Evolutionary conservation across 2,888 invertebrate genomes (phyloP).

Genomic region (Ctenicera cuprea): DNA sequence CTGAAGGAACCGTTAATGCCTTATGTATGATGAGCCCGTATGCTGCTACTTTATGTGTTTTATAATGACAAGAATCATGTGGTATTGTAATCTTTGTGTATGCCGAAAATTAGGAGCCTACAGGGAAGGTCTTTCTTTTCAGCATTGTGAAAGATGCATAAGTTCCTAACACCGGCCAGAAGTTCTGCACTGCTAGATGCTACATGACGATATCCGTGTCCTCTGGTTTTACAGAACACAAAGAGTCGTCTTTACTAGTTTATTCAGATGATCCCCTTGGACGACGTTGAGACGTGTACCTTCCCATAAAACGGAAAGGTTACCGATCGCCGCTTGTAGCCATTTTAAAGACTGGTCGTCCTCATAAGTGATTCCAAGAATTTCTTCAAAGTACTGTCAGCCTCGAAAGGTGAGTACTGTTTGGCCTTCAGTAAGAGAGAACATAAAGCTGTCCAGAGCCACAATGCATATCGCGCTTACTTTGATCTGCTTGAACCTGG

Average conservation of each 20-base stretch:
- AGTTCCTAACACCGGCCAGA: neutral
- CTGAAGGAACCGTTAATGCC: no score
- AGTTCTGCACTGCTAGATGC: neutral
- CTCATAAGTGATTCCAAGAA: neutral
- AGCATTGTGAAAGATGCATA: neutral
- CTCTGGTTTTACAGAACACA: neutral
- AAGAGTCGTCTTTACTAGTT: neutral
- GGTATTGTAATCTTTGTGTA: neutral
- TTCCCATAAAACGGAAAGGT: no score
- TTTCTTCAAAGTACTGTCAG: neutral
- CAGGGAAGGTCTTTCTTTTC: neutral
- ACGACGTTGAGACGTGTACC: neutral
- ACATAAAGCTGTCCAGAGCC: conserved; percentile 1
- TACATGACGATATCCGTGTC: neutral
- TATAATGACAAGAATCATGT: no score
- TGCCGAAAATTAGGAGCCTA: neutral
- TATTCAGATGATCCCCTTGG: neutral
- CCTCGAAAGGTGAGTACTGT: neutral
- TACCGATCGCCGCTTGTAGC: neutral
- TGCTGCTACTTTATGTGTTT: no score
- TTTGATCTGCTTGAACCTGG: neutral
- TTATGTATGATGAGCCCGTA: no score
- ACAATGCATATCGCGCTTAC: neutral
- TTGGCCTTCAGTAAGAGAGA: conserved; percentile 1
- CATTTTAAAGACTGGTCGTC: neutral